A percentile compares a stretch with the other conserved stretches of the same genome.
Conservation (phyloP, 2,888 invertebrate genomes). For the Drosophila cracens region DNA sequence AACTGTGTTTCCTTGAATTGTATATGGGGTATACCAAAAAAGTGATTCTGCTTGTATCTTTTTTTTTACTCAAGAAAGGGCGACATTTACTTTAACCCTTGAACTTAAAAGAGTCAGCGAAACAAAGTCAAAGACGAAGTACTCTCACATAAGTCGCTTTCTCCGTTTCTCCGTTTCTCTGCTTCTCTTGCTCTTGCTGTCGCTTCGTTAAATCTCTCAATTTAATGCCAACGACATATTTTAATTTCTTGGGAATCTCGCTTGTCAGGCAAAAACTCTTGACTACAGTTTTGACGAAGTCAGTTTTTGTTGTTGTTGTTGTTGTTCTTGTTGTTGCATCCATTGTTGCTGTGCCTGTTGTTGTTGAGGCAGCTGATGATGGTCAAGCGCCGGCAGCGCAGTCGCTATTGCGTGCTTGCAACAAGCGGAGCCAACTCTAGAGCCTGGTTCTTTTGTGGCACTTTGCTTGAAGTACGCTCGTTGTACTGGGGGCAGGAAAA, state of each 20-base stretch:
- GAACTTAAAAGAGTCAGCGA: constrained; percentile 47
- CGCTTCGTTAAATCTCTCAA: constrained; percentile 10
- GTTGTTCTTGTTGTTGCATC: constrained; percentile 11
- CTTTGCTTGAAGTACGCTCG: constrained; percentile 41
- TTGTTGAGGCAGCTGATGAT: constrained; percentile 39
- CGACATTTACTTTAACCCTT: constrained; percentile 49
- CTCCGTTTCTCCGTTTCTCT: constrained; percentile 32
- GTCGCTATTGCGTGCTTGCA: constrained; percentile 23
- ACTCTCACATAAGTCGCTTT: constrained; percentile 40
- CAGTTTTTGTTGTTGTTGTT: constrained; percentile 18
- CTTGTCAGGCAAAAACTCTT: constrained; percentile 41
- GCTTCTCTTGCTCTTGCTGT: constrained; percentile 19
- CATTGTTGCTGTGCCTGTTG: constrained; percentile 23
- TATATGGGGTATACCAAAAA: neutral
- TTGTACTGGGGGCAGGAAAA: constrained; percentile 62
- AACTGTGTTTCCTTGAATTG: neutral
- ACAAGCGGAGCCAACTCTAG: constrained; percentile 44
- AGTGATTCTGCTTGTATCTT: neutral
- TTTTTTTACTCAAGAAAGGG: neutral
- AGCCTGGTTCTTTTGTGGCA: constrained; percentile 72
- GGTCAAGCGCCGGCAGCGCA: constrained; percentile 43
- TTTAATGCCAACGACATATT: constrained; percentile 40
- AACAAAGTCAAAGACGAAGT: constrained; percentile 1
- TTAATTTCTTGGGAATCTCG: constrained; percentile 50
- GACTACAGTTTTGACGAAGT: constrained; percentile 48